A percentile compares a stretch with the other conserved stretches of the same genome.
These are phyloP conservation scores for Arremon aurantiirostris DNA, from an alignment of 2,797 vertebrate genomes.

Conservation along the genomic window DNA sequence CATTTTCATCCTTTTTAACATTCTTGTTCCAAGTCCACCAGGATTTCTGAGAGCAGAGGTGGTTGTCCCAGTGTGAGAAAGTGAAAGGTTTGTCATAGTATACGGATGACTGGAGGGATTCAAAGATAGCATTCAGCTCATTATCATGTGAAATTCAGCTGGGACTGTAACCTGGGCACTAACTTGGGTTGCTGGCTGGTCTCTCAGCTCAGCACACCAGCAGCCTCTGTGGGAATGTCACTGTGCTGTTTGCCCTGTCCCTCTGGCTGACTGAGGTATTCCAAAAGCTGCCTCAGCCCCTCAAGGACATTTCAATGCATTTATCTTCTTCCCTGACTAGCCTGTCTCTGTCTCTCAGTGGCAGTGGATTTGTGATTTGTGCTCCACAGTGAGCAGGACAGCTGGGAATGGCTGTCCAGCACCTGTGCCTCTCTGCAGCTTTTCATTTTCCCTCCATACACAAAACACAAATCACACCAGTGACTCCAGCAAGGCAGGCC, in stretches of 20 bases:
- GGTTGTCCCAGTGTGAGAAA: not conserved
- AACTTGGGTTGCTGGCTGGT: fast-evolving
- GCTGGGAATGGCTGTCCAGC: not conserved
- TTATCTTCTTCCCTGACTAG: not conserved
- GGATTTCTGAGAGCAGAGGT: not conserved
- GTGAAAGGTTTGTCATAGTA: not conserved
- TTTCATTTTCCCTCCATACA: not conserved
- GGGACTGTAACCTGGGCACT: not conserved
- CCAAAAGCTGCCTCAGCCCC: not conserved
- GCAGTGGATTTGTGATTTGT: not conserved
- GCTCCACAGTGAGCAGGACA: not conserved
- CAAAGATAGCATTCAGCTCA: not conserved
- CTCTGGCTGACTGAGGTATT: not conserved
- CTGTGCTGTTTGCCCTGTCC: not conserved
- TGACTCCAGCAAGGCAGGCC: not conserved
- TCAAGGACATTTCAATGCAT: not conserved
- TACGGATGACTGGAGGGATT: not conserved
- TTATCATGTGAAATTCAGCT: not conserved
- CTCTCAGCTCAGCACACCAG: not conserved
- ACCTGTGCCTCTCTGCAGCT: not conserved
- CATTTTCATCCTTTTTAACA: not conserved
- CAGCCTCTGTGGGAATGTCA: not conserved
- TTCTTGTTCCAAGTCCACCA: not conserved
- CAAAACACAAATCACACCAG: not conserved
- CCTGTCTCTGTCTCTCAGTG: not conserved